Percentiles rank a stretch among this genome's conserved stretches.
Evolutionary conservation across 1,140 invertebrate species (phyloP).

Genomic region (Gyrodactylus bullatarudis): DNA sequence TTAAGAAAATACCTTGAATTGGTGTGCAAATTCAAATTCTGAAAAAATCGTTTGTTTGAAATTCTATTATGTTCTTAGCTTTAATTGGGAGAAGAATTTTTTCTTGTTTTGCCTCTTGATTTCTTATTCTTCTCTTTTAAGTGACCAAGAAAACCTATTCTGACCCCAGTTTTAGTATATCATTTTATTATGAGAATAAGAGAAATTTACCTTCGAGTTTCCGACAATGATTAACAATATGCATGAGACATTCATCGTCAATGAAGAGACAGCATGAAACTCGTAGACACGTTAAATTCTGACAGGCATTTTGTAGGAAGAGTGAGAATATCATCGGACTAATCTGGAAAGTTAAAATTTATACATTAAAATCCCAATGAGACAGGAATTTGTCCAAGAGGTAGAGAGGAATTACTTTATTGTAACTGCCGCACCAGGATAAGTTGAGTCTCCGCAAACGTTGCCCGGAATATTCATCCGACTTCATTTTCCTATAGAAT

Average conservation of each 20-base stretch:
- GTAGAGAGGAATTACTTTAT: background rate
- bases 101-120: no score
- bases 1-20: no score
- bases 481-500: no score
- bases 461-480: background rate
- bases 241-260: background rate
- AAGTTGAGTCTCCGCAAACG: background rate
- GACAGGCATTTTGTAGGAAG: background rate
- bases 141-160: no score
- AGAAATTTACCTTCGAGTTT: background rate
- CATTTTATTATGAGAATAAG: background rate
- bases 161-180: background rate
- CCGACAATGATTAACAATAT: background rate
- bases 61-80: no score
- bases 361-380: background rate
- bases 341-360: background rate
- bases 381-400: background rate
- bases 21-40: background rate
- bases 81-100: no score
- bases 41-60: background rate
- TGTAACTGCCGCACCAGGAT: background rate
- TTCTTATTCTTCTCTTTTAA: no score
- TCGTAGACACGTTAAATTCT: background rate
- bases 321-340: background rate
- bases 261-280: background rate